Conservation (phyloP, 1,140 invertebrate genomes). For the Subanguina moxae region DNA sequence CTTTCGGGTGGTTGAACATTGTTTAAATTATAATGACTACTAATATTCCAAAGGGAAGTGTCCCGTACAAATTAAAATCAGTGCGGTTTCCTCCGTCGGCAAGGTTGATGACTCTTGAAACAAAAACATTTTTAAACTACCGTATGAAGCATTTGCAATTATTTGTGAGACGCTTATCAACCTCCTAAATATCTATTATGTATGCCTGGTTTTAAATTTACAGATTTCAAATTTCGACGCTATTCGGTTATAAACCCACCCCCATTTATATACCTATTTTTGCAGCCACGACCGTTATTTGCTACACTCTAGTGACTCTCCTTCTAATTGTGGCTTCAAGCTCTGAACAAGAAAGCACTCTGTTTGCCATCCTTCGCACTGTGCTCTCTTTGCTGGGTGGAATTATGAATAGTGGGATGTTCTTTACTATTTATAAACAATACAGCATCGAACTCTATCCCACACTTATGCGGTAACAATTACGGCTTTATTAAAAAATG, state of each 20-base stretch:
- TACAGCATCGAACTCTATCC: conserved; percentile 50
- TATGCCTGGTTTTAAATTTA: neutral
- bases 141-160: no score
- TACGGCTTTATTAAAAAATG: no score
- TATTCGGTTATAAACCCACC: neutral
- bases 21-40: no score
- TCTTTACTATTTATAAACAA: conserved; percentile 49
- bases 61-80: no score
- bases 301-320: conserved; percentile 31
- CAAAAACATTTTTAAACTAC: no score
- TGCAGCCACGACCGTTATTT: conserved; percentile 23
- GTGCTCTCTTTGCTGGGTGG: conserved; percentile 43
- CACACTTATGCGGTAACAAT: conserved; percentile 37
- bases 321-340: conserved; percentile 18
- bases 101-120: no score
- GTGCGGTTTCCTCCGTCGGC: no score
- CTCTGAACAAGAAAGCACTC: neutral
- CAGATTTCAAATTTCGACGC: neutral
- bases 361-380: conserved; percentile 36
- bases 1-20: no score
- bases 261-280: no score
- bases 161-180: no score
- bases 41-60: no score
- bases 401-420: conserved; percentile 47
- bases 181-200: neutral